Evolutionary conservation across 2,113 vertebrate species (phyloP), one percentile per base, ranked within the genome.

Genomic region (Astatotilapia flaviijosephi): DNA sequence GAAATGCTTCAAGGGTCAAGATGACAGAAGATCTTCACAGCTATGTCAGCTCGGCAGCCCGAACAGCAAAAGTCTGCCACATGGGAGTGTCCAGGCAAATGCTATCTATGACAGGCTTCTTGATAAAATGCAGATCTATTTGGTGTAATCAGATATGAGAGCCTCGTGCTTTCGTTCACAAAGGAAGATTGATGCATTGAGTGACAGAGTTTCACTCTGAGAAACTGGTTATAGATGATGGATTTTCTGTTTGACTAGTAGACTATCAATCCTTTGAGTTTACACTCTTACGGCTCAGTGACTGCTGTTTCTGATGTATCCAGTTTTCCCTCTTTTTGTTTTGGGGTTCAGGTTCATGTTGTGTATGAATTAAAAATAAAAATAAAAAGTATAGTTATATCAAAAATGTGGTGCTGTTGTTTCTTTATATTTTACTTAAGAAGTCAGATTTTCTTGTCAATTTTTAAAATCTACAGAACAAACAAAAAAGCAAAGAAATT

Each of bases 61-160:
- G 26, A 81, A 79, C 17, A 77, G 54, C 17, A 62, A 53, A 86
- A 19, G 40, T 31, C 5, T 70, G 11, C 31, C 45, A 55, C 42
- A 40, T 26, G 35, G 68, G 54, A 82, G 79, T 79, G 47, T 19
- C 73, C 28, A 15, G 84, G 33, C 45, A 73, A 84, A 79, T 62
- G 53, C 55, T 75, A 79, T 77, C 77, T 21, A 49, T 79, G 70
- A 75, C 62, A 82, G 60, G 79, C 85, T 82, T 85, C 73, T 56
- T 84, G 55, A 91, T 87, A 53, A 85, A 88, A 86, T 86, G 84
- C 86, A 91, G 80, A 89, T 89, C 88, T 83, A 35, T 88, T 86
- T 70, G 75, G 40, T 82, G 65, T 88, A 88, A 91, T 89, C 55
- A 90, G 53, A 79, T 88, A 79, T 81, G 60, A 87, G 77, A 90